Evolutionary conservation across 30 jellyfish, hydroid and myxozoan species (phyloP), one percentile per base, ranked within the genome.

Genomic region (Cassiopea andromeda): DNA sequence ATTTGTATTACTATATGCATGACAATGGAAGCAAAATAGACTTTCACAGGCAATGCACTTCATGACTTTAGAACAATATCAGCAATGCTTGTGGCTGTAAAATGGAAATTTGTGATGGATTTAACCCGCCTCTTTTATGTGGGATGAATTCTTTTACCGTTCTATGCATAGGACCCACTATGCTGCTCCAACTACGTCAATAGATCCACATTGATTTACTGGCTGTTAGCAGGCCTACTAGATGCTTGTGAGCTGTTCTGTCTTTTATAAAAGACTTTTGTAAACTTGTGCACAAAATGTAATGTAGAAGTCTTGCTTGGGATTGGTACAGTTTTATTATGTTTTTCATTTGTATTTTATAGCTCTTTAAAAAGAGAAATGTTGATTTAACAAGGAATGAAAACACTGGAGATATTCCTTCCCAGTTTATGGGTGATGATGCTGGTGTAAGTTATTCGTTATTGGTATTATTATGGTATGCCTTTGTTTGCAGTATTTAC

Each of bases 321-420:
- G 12, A 54, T 10, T 54, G 64, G 12, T 54, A 54, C 64, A 54
- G 7, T 6, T 10, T 3, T 6, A 0, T 3, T 3, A 3, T 6
- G 7, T 54, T 54, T 3, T 54, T 54, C 12, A 10, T 54, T 54
- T 54, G 12, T 10, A 54, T 10, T 10, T 76, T 78, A 2, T 49
- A 92, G 98, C 85, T 92, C 18, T 92, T 87, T 86, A 92, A 92
- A 76, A 85, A 90, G 70, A 75, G 98, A 74, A 92, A 92, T 92
- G 95, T 92, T 38, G 95, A 81, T 17, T 85, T 59, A 85, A 46
- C 83, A 47, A 70, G 84, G 69, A 87, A 58, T 45, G 92, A 72
- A 49, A 75, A 44, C 10, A 7, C 85, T 43, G 86, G 19, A n/a
- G 94, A 66, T 8, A 19, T 48, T 18, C 47, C 87, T 43, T 17